Evolutionary conservation across 2,113 vertebrate genomes (phyloP), one percentile per base, ranked within the genome.

Genomic region (Mormyrus iriodes): DNA sequence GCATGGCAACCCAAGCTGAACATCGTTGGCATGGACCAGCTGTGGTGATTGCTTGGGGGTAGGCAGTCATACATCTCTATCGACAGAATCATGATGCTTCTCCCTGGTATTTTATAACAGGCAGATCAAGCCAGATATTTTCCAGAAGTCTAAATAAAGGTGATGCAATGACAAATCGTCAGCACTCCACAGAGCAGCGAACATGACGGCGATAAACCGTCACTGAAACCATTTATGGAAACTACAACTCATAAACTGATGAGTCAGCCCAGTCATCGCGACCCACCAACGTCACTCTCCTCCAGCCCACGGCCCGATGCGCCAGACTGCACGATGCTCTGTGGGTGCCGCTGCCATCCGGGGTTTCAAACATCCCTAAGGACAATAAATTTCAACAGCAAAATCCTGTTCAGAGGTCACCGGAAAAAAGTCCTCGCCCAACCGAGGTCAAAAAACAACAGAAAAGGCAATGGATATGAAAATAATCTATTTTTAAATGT

Each of bases 221-320:
- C 27, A 85, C 19, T 31, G 44, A 24, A 69, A 44, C 85, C 85
- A 86, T 86, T 86, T 61, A 65, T 65, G 86, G 86, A 87, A 87
- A 87, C 27, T 42, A 55, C 53, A 65, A 58, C 86, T 87, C 8
- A 46, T 46, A 46, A 42, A 58, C 9, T 87, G 52, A 87, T 87
- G 84, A 86, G 85, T 86, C 85, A 86, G 85, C 49, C 15, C 3
- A 13, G 17, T 61, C 10, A 13, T 9, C 39, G 5, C 86, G 9
- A n/a, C 13, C 86, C 42, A 2, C 17, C 35, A 7, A 61, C 35
- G 53, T 87, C 86, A 58, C 21, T 65, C 19, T 3, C 19, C 86
- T 87, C 35, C 86, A 87, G 39, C 86, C 53, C 39, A 46, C 55
- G 5, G 27, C 12, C 55, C 31, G 61, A 65, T 24, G 86, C 49